Evolutionary conservation across 2,113 vertebrate genomes (phyloP).

Genomic region (Rhodinocichla rosea): DNA sequence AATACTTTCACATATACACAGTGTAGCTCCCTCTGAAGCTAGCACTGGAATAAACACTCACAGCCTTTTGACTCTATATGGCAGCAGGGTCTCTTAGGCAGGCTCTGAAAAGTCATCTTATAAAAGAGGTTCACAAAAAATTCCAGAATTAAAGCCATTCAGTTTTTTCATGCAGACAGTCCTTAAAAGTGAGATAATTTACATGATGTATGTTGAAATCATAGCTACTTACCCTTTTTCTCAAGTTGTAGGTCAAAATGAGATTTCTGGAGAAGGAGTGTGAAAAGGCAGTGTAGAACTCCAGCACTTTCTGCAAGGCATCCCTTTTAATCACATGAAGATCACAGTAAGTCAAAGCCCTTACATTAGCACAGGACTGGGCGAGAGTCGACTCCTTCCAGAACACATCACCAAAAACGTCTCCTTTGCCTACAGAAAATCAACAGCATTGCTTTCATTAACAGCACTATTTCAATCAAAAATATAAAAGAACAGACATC

Average conservation of each 20-base stretch:
- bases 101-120: background rate
- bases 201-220: background rate
- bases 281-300: constrained; percentile 93
- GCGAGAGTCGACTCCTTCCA: constrained; percentile 94
- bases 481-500: background rate
- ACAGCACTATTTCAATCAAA: background rate
- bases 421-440: constrained; percentile 85
- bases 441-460: background rate
- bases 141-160: background rate
- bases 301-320: constrained; percentile 93
- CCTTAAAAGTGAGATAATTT: background rate
- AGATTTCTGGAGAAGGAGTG: constrained; percentile 95
- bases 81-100: background rate
- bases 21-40: background rate
- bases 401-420: constrained; percentile 97
- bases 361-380: constrained; percentile 92
- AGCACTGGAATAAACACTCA: background rate
- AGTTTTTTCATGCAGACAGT: background rate
- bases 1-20: background rate
- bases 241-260: constrained; percentile 93
- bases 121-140: background rate
- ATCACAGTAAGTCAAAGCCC: constrained; percentile 95
- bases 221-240: constrained; percentile 85
- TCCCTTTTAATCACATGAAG: constrained; percentile 94
- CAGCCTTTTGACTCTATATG: background rate